A percentile compares a stretch with the other conserved stretches of the same genome.
phyloP scores from a whole-genome alignment of 2,888 invertebrate genomes.

The Priocnemis perturbator region DNA sequence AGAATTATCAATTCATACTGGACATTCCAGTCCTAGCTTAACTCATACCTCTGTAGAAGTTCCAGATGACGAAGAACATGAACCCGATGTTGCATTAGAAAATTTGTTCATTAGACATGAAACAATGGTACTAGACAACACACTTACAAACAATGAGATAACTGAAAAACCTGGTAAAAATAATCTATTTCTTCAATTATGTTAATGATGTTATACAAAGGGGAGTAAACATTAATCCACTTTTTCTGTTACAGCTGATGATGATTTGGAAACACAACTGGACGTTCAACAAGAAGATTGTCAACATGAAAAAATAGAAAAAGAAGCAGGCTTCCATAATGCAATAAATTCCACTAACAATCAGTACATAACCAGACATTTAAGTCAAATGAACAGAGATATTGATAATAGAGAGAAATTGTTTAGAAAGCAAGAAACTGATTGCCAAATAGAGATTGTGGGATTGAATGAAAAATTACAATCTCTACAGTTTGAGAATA shows the following conservation, averaged over 20 bases:
- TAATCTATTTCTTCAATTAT: no score
- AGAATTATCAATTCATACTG: constrained; percentile 61
- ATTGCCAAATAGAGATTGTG: constrained; percentile 74
- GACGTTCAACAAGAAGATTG: constrained; percentile 13
- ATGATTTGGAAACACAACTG: neutral
- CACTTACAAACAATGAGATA: no score
- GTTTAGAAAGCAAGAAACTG: constrained; percentile 70
- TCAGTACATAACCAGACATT: constrained; percentile 35
- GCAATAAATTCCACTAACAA: constrained; percentile 21
- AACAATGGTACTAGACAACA: neutral
- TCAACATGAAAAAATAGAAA: constrained; percentile 18
- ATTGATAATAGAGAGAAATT: constrained; percentile 41
- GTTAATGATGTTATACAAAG: no score
- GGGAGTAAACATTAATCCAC: no score
- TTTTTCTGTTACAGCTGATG: neutral
- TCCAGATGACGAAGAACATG: constrained; percentile 40
- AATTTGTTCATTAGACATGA: neutral
- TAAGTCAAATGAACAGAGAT: constrained; percentile 40
- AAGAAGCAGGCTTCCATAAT: constrained; percentile 16
- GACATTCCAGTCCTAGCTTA: constrained; percentile 56
- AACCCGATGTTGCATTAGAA: constrained; percentile 14
- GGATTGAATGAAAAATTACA: constrained; percentile 74
- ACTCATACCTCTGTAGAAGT: constrained; percentile 54
- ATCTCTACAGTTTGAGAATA: constrained; percentile 76
- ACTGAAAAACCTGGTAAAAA: no score